phyloP scores from a whole-genome alignment of 1,140 invertebrate genomes.

The Manduca sexta region DNA sequence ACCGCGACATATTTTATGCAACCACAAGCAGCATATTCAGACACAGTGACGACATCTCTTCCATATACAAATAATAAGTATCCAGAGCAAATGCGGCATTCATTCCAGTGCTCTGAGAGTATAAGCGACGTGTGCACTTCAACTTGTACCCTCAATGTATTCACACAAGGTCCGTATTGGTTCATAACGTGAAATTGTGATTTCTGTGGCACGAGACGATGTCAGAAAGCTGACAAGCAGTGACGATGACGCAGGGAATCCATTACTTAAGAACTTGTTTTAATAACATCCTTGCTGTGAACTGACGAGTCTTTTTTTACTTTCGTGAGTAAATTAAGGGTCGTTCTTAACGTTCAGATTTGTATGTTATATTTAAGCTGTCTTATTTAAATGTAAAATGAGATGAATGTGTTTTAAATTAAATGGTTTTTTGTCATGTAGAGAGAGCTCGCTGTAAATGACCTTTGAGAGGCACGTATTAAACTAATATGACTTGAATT shows the following conservation, averaged over 20 bases:
- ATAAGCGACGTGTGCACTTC: neutral
- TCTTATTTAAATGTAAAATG: too few relatives aligned
- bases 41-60: neutral
- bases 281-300: constrained; percentile 10
- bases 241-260: constrained; percentile 16
- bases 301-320: constrained; percentile 8
- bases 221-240: constrained; percentile 6
- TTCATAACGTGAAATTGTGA: neutral
- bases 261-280: constrained; percentile 17
- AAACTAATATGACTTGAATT: too few relatives aligned
- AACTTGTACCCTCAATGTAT: too few relatives aligned
- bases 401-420: too few relatives aligned
- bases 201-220: neutral
- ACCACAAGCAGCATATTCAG: neutral
- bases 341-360: too few relatives aligned
- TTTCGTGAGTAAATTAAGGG: constrained; percentile 13
- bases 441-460: too few relatives aligned
- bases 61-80: neutral
- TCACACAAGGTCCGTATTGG: too few relatives aligned
- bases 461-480: too few relatives aligned
- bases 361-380: too few relatives aligned
- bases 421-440: too few relatives aligned
- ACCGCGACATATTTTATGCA: neutral
- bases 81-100: constrained; percentile 1
- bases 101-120: neutral